phyloP scores from a whole-genome alignment of 37 sponge, comb jelly and placozoan genomes.

The Mnemiopsis leidyi region DNA sequence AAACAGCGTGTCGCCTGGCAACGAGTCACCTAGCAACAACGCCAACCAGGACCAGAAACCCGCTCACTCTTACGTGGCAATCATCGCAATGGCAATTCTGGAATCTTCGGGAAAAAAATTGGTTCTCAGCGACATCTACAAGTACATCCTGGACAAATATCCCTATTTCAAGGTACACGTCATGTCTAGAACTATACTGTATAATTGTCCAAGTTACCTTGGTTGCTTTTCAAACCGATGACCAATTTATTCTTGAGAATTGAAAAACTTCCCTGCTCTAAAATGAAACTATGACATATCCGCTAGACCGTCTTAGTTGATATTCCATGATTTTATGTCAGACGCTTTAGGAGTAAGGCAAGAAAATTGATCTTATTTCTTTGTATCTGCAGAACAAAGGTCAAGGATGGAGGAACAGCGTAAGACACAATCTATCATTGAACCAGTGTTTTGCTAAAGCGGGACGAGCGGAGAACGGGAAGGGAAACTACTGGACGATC shows the following conservation, averaged over 20 bases:
- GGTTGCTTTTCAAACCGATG: no score
- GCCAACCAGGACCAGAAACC: conserved; percentile 15
- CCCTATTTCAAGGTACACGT: conserved; percentile 67
- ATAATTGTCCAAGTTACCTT: no score
- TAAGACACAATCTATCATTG: conserved; percentile 79
- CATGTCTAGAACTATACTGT: no score
- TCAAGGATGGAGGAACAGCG: conserved; percentile 77
- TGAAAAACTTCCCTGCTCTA: no score
- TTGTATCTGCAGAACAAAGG: conserved; percentile 67
- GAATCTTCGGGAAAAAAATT: conserved; percentile 67
- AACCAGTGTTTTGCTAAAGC: conserved; percentile 78
- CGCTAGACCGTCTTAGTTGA: no score
- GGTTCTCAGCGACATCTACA: conserved; percentile 73
- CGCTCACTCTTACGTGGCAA: conserved; percentile 71
- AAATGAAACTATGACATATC: no score
- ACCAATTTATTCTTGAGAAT: no score
- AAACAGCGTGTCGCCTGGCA: not conserved
- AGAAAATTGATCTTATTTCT: no score
- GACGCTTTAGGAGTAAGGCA: no score
- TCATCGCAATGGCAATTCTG: conserved; percentile 78
- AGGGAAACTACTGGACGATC: conserved; percentile 82
- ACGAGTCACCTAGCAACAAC: not conserved
- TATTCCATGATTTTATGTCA: no score
- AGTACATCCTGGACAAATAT: conserved; percentile 66
- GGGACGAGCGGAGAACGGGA: conserved; percentile 72